phyloP scores from a whole-genome alignment of 2,113 vertebrate species.

The Progne subis region DNA sequence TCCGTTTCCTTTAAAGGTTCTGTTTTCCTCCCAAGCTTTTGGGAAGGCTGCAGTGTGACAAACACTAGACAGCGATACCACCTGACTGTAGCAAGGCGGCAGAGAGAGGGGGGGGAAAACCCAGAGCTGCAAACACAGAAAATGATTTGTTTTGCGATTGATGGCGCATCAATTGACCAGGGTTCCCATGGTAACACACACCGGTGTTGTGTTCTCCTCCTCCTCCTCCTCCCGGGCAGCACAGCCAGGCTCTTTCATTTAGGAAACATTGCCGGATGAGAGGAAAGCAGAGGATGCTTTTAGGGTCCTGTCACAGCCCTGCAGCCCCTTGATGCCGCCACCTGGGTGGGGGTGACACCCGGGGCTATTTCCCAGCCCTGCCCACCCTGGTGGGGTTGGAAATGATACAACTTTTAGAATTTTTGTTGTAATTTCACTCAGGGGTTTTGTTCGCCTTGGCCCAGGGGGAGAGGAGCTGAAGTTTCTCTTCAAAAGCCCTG shows the following conservation, averaged over 20 bases:
- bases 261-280: background rate
- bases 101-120: background rate
- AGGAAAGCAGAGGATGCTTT: background rate
- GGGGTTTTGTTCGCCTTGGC: background rate
- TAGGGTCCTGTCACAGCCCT: background rate
- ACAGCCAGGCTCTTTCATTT: slow-evolving; percentile 30
- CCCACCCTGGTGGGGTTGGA: rapidly evolving
- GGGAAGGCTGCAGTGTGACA: slow-evolving; percentile 26
- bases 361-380: background rate
- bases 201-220: slow-evolving; percentile 12
- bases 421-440: background rate
- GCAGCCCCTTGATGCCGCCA: background rate
- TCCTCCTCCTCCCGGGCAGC: slow-evolving; percentile 24
- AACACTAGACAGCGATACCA: background rate
- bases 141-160: slow-evolving; percentile 37
- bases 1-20: background rate
- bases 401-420: rapidly evolving
- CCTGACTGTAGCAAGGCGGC: background rate
- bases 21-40: background rate
- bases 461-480: background rate
- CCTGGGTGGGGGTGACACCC: background rate
- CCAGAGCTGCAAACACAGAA: slow-evolving; percentile 1
- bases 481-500: background rate
- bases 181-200: slow-evolving; percentile 49
- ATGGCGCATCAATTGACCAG: slow-evolving; percentile 46